A percentile compares a stretch with the other conserved stretches of the same genome.
Evolutionary conservation across 2,888 invertebrate species (phyloP).

Genomic region (Eremobia ochroleuca): DNA sequence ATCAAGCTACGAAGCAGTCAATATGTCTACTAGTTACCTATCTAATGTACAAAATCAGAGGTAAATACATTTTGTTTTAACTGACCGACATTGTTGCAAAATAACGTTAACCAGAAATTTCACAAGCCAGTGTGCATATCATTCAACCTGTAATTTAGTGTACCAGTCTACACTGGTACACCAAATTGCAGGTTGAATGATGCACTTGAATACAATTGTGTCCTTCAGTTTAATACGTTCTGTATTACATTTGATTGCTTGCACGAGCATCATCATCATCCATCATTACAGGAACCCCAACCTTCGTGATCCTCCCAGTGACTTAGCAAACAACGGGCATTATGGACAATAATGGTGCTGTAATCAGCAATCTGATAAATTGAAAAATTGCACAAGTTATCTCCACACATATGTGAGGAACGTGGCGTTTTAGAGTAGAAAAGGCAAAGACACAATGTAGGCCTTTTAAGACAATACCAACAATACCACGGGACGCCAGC

Average conservation of each 20-base stretch:
- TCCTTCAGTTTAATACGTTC: neutral
- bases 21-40: neutral
- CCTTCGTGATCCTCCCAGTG: neutral
- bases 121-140: too few species aligned
- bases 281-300: slow-evolving; percentile 1
- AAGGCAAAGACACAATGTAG: neutral
- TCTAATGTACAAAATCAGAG: neutral
- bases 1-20: neutral
- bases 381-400: neutral
- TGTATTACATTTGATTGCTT: neutral
- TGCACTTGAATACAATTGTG: neutral
- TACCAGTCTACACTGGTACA: too few species aligned
- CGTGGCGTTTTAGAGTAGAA: neutral
- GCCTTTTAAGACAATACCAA: too few species aligned
- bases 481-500: neutral
- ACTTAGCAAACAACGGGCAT: neutral
- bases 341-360: neutral
- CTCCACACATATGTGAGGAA: neutral
- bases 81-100: slow-evolving; percentile 5
- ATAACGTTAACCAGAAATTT: neutral
- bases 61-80: neutral
- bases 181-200: neutral
- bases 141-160: too few species aligned
- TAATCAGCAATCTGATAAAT: neutral
- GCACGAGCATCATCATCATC: slow-evolving; percentile 3